Conservation (phyloP, 2,797 vertebrate species). For the Adrianichthys oophorus region DNA sequence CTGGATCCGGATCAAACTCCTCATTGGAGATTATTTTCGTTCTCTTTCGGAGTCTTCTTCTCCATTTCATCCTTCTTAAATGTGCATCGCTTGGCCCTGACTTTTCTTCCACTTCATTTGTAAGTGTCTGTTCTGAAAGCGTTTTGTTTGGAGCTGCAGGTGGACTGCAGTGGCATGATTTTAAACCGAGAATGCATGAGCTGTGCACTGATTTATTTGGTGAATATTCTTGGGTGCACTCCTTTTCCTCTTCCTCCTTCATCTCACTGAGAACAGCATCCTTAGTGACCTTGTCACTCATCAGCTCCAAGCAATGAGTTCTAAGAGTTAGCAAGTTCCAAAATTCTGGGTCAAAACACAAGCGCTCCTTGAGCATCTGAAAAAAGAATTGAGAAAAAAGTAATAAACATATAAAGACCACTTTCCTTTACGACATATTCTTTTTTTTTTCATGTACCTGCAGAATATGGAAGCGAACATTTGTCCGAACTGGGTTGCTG, state of each 20-base stretch:
- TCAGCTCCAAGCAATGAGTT: conserved; percentile 87
- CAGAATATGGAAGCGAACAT: conserved; percentile 87
- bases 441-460: conserved; percentile 51
- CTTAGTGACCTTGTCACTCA: conserved; percentile 85
- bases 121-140: conserved; percentile 5
- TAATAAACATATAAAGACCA: background rate
- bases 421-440: too few species aligned
- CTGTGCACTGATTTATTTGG: conserved; percentile 48
- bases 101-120: conserved; percentile 3
- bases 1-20: conserved; percentile 67
- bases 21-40: conserved; percentile 51
- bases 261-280: conserved; percentile 79
- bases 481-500: conserved; percentile 86
- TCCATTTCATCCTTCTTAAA: conserved; percentile 66
- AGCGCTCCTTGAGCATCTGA: conserved; percentile 91
- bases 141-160: conserved; percentile 11
- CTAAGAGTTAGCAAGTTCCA: conserved; percentile 96
- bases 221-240: conserved; percentile 48
- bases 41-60: conserved; percentile 48
- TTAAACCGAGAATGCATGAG: conserved; percentile 12
- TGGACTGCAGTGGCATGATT: conserved; percentile 25
- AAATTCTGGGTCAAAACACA: conserved; percentile 97
- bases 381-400: conserved; percentile 24
- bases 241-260: conserved; percentile 77
- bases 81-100: conserved; percentile 13